These are phyloP conservation scores for Drosophila lacertosa DNA, from an alignment of 1,140 invertebrate genomes.

Conservation along the genomic window DNA sequence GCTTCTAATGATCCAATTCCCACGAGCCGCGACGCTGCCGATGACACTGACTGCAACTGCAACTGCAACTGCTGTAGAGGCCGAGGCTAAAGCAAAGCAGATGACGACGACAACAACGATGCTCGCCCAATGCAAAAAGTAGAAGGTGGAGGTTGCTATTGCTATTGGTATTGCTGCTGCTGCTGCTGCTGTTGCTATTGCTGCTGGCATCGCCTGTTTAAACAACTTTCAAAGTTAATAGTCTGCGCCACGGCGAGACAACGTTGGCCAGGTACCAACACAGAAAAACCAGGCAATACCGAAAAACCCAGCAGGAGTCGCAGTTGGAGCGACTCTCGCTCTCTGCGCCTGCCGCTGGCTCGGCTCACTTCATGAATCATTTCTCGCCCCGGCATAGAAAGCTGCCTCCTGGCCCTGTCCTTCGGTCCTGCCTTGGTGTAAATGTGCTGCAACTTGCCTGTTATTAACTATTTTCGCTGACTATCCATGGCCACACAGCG, in stretches of 20 bases:
- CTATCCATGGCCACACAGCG: constrained; percentile 41
- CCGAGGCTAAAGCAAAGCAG: constrained; percentile 42
- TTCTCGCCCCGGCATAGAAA: constrained; percentile 65
- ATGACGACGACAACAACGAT: constrained; percentile 44
- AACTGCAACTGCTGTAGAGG: constrained; percentile 49
- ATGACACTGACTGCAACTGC: constrained; percentile 73
- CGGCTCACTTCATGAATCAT: constrained; percentile 68
- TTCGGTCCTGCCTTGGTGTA: constrained; percentile 49
- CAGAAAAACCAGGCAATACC: constrained; percentile 38
- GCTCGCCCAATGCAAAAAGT: constrained; percentile 76
- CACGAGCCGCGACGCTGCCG: constrained; percentile 73
- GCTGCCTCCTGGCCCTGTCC: constrained; percentile 45
- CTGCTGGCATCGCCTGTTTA: constrained; percentile 73
- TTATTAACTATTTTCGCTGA: constrained; percentile 62
- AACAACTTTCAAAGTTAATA: constrained; percentile 83
- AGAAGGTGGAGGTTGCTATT: constrained; percentile 78
- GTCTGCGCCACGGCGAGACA: constrained; percentile 77
- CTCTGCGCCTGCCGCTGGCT: constrained; percentile 41
- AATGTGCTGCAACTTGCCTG: constrained; percentile 76
- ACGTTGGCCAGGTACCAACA: constrained; percentile 59
- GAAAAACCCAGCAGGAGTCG: constrained; percentile 69
- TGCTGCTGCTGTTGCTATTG: constrained; percentile 45
- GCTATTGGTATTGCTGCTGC: constrained; percentile 23
- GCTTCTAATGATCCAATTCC: constrained; percentile 82
- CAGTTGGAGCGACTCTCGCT: constrained; percentile 19